Conservation (phyloP, 2,113 vertebrate species). For the Naja naja region DNA sequence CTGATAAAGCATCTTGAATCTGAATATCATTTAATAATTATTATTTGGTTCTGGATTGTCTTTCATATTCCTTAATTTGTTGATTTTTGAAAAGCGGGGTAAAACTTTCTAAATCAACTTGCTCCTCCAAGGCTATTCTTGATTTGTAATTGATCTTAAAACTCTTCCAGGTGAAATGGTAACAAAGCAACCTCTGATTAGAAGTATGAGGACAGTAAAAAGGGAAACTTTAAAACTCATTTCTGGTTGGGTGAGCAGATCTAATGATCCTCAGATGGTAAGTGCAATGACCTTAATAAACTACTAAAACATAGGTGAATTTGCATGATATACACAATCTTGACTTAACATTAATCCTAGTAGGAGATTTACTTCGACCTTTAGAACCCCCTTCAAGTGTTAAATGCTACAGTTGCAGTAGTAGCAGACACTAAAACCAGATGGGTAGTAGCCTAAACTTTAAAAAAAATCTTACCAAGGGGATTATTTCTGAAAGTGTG, state of each 20-base stretch:
- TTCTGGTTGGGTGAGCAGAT: conserved; percentile 98
- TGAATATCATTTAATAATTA: not conserved
- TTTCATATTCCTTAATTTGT: not conserved
- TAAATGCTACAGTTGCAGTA: not conserved
- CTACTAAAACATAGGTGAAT: not conserved
- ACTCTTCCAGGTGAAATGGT: conserved; percentile 91
- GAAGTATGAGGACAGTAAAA: conserved; percentile 99
- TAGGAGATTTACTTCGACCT: not conserved
- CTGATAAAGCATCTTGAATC: not conserved
- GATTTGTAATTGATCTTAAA: conserved; percentile 24
- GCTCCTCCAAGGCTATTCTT: not conserved
- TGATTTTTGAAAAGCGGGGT: not conserved
- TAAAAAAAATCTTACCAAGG: not conserved
- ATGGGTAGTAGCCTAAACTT: not conserved
- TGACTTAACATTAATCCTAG: not conserved
- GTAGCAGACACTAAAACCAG: not conserved
- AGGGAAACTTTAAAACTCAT: conserved; percentile 97
- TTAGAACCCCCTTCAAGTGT: not conserved
- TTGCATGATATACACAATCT: not conserved
- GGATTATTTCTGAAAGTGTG: not conserved
- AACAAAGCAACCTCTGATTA: conserved; percentile 95
- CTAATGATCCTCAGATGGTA: conserved; percentile 98
- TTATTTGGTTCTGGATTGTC: not conserved
- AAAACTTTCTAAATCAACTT: not conserved
- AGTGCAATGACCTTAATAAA: conserved; percentile 55